Evolutionary conservation across 2,113 vertebrate species (phyloP).

Genomic region (Crotalus viridis): DNA sequence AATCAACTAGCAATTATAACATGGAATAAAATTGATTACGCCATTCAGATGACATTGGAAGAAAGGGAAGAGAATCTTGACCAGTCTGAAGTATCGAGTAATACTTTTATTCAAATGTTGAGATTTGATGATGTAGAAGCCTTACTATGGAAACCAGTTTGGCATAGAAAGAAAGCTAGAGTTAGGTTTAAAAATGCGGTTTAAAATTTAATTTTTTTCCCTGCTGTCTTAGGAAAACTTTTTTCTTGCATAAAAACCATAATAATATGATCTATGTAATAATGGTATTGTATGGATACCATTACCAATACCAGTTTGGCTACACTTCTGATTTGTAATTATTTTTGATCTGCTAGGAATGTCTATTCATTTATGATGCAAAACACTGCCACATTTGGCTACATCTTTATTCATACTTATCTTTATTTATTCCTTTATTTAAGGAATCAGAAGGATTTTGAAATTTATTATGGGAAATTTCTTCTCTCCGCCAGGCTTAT

Average conservation of each 20-base stretch:
- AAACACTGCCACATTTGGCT: background rate
- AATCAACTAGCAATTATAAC: no score
- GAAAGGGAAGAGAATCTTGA: no score
- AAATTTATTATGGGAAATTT: background rate
- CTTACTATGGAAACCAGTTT: no score
- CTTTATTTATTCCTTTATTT: no score
- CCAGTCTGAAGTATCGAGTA: no score
- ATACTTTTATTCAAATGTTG: no score
- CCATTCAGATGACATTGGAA: no score
- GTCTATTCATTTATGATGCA: background rate
- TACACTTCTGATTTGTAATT: background rate
- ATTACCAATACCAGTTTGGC: background rate
- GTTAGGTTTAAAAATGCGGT: no score
- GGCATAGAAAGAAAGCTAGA: no score
- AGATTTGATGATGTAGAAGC: no score
- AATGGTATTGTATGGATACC: background rate
- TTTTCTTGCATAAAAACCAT: background rate
- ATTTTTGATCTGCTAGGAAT: background rate
- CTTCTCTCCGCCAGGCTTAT: background rate
- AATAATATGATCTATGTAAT: background rate
- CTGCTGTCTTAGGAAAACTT: background rate
- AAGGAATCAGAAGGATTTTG: background rate
- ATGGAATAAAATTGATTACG: no score
- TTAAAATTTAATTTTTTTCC: background rate
- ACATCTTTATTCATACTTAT: background rate